Conservation (phyloP, 2,797 vertebrate genomes). For the Esox masquinongy region DNA sequence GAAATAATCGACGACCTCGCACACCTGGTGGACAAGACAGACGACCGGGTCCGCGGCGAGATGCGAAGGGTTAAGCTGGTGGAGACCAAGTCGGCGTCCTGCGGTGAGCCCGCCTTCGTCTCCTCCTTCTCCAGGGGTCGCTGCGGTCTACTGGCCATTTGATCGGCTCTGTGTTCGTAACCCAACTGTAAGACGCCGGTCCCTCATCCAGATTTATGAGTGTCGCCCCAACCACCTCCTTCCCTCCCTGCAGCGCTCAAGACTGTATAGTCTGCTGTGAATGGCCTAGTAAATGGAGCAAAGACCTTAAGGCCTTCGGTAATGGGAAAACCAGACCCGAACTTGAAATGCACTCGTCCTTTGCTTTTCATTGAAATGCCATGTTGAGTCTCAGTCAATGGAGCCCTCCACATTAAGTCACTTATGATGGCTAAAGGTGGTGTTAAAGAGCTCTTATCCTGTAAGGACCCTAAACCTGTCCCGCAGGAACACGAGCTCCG, state of each 20-base stretch:
- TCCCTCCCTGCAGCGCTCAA: background rate
- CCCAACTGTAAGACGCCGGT: constrained; percentile 19
- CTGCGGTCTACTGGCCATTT: constrained; percentile 12
- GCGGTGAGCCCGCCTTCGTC: constrained; percentile 77
- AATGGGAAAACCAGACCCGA: constrained; percentile 26
- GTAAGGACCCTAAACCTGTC: background rate
- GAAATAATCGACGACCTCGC: constrained; percentile 96
- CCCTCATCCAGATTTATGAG: constrained; percentile 21
- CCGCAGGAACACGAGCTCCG: background rate
- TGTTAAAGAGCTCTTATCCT: background rate
- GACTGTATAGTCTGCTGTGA: background rate
- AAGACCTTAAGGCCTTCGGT: constrained; percentile 7
- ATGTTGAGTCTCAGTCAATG: background rate
- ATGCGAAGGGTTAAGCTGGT: constrained; percentile 86
- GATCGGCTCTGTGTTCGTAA: constrained; percentile 15
- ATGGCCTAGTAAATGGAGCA: background rate
- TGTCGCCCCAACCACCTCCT: background rate
- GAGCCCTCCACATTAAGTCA: background rate
- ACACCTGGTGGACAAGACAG: constrained; percentile 91
- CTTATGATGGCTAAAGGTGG: background rate
- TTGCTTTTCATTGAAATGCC: background rate
- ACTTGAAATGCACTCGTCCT: background rate
- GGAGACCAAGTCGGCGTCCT: constrained; percentile 90
- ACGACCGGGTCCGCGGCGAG: constrained; percentile 83
- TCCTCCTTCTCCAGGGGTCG: background rate